Conservation (phyloP, 1,140 invertebrate genomes). For the Gryon sp. region DNA sequence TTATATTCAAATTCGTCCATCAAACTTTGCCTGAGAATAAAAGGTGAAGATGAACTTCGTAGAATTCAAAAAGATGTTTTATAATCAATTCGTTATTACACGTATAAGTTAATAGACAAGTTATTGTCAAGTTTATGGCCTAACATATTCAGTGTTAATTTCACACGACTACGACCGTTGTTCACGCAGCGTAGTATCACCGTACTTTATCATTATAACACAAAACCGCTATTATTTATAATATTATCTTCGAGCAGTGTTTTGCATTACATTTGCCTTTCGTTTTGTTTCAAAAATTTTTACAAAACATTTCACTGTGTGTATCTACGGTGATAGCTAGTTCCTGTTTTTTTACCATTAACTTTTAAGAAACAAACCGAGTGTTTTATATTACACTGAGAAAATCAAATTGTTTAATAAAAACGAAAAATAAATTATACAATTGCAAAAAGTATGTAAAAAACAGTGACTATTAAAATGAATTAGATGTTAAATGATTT, state of each 20-base stretch:
- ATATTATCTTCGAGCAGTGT: conserved; percentile 11
- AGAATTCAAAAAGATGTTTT: conserved; percentile 15
- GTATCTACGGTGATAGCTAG: conserved; percentile 18
- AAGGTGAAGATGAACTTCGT: background rate
- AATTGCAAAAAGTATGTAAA: too few species aligned
- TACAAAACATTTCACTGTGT: background rate
- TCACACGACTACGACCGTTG: conserved; percentile 19
- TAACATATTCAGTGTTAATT: conserved; percentile 43
- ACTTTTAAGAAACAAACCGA: background rate
- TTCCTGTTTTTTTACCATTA: conserved; percentile 34
- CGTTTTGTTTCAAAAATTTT: background rate
- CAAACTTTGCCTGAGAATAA: background rate
- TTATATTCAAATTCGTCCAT: conserved; percentile 29
- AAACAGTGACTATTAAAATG: too few species aligned
- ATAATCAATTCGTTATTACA: conserved; percentile 36
- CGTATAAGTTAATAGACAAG: conserved; percentile 9
- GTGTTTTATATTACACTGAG: too few species aligned
- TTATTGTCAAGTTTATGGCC: conserved; percentile 42
- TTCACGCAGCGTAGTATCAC: conserved; percentile 4
- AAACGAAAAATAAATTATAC: too few species aligned
- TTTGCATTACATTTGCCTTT: conserved; percentile 7
- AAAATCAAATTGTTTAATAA: too few species aligned
- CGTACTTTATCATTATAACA: conserved; percentile 37
- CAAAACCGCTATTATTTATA: conserved; percentile 12
- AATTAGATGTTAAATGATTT: too few species aligned